A percentile compares a stretch with the other conserved stretches of the same genome.
Conservation (phyloP, 2,888 invertebrate genomes). For the Orthosia cruda region DNA sequence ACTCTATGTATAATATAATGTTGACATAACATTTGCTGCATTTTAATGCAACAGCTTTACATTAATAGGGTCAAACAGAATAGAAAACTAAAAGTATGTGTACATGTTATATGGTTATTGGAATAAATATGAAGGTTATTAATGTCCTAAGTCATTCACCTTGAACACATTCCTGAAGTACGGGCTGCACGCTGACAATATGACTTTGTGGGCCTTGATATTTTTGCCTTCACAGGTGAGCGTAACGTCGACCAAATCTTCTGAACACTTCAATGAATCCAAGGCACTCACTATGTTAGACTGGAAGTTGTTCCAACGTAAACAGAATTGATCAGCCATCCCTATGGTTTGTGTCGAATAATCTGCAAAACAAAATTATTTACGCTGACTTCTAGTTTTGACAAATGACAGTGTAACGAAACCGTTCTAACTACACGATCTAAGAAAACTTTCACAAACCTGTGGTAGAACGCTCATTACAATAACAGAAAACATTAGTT, state of each 20-base stretch:
- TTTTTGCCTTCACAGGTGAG: slow-evolving; percentile 94
- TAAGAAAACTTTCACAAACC: slow-evolving; percentile 69
- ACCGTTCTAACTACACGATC: slow-evolving; percentile 43
- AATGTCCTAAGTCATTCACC: slow-evolving; percentile 92
- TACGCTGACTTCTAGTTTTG: slow-evolving; percentile 72
- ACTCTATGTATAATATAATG: slow-evolving; percentile 24
- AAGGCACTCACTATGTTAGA: slow-evolving; percentile 94
- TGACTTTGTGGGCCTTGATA: slow-evolving; percentile 95
- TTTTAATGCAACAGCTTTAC: slow-evolving; percentile 47
- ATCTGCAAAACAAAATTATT: slow-evolving; percentile 79
- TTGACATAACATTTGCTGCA: slow-evolving; percentile 51
- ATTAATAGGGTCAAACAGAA: slow-evolving; percentile 60
- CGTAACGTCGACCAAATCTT: slow-evolving; percentile 94
- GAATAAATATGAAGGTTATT: slow-evolving; percentile 88
- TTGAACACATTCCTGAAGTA: slow-evolving; percentile 95
- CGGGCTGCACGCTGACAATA: slow-evolving; percentile 94
- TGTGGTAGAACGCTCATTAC: slow-evolving; percentile 76
- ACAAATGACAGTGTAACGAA: slow-evolving; percentile 72
- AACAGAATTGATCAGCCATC: slow-evolving; percentile 94
- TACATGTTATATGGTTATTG: slow-evolving; percentile 70
- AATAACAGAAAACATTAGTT: slow-evolving; percentile 72
- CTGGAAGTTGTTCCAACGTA: slow-evolving; percentile 95
- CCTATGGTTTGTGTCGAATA: slow-evolving; percentile 81
- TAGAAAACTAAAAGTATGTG: slow-evolving; percentile 52
- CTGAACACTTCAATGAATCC: slow-evolving; percentile 93